These are phyloP conservation scores for Rhynchotus rufescens DNA, from an alignment of 2,797 vertebrate genomes.

Conservation along the genomic window DNA sequence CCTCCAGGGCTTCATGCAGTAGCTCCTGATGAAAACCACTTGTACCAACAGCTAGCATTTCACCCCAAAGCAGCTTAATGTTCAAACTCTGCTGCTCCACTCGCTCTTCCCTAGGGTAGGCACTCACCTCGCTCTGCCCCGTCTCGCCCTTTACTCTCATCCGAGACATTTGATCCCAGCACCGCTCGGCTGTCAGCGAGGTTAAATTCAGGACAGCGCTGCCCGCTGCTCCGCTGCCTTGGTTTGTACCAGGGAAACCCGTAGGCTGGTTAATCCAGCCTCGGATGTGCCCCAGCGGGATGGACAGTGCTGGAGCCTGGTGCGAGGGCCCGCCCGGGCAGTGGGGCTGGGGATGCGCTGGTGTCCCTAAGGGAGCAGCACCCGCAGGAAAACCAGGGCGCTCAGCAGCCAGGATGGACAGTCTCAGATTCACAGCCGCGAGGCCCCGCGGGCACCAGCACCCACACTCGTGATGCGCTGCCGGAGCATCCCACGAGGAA, in stretches of 20 bases:
- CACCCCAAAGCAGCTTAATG: not conserved
- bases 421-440: not conserved
- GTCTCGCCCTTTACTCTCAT: not conserved
- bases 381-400: too few relatives aligned
- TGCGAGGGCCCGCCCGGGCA: too few relatives aligned
- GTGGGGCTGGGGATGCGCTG: too few relatives aligned
- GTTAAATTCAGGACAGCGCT: fast-evolving
- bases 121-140: not conserved
- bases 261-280: not conserved
- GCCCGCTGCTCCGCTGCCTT: not conserved
- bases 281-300: not conserved
- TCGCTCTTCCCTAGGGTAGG: not conserved
- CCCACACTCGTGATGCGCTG: not conserved
- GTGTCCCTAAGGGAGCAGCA: too few relatives aligned
- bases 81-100: not conserved
- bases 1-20: too few relatives aligned
- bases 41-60: not conserved
- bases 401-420: not conserved
- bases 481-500: not conserved
- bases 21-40: too few relatives aligned
- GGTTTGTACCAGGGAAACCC: not conserved
- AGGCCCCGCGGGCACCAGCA: not conserved
- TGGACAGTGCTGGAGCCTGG: too few relatives aligned
- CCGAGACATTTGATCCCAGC: not conserved
- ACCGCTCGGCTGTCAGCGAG: not conserved